A percentile compares a stretch with the other conserved stretches of the same genome.
Conservation (phyloP, 1,140 invertebrate genomes). For the Dreissena polymorpha region DNA sequence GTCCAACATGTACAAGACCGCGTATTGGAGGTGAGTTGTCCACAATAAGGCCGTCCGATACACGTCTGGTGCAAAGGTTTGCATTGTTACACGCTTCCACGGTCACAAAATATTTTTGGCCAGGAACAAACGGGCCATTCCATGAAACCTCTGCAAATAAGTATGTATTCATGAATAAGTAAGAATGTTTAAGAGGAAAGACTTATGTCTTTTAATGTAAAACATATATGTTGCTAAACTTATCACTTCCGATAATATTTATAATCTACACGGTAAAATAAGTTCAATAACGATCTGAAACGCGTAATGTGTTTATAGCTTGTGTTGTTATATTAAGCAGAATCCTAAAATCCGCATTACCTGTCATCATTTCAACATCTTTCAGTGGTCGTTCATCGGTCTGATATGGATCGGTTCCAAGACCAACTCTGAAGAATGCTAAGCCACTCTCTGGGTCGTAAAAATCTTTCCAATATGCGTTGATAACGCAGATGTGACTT, state of each 20-base stretch:
- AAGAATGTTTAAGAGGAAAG: no score
- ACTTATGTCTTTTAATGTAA: no score
- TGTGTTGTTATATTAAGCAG: no score
- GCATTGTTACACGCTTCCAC: constrained; percentile 29
- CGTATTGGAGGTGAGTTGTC: constrained; percentile 1
- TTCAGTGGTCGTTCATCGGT: not conserved
- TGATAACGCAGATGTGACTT: not conserved
- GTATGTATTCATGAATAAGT: no score
- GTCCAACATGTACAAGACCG: constrained; percentile 35
- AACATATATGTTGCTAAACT: no score
- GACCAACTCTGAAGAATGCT: not conserved
- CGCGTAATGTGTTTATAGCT: no score
- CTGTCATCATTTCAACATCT: not conserved
- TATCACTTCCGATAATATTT: no score
- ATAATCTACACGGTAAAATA: no score
- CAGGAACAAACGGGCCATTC: not conserved
- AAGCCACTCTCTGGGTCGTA: constrained; percentile 6
- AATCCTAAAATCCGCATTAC: not conserved
- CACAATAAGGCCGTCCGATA: constrained; percentile 15
- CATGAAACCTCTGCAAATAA: not conserved
- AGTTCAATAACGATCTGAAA: no score
- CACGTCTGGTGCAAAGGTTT: not conserved
- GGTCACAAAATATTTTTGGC: constrained; percentile 13
- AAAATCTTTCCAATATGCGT: constrained; percentile 5
- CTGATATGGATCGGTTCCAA: not conserved